A percentile compares a stretch with the other conserved stretches of the same genome.
Conservation (phyloP, 2,797 vertebrate genomes). For the Nyctalus aviator region DNA sequence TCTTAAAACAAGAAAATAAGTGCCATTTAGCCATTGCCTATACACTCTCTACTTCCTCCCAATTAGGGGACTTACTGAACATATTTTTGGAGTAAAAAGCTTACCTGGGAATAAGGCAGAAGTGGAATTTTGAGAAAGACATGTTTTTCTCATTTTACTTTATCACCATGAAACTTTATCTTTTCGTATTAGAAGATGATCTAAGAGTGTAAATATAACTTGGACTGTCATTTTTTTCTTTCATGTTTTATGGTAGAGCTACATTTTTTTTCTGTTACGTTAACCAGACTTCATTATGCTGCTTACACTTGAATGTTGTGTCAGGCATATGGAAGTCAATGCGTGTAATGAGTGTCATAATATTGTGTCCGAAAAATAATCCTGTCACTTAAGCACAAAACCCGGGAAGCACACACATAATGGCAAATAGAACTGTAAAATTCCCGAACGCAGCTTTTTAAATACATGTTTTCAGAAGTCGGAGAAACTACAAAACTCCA, state of each 20-base stretch:
- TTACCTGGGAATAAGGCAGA: slow-evolving; percentile 51
- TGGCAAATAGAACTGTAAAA: slow-evolving; percentile 11
- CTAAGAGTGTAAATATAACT: slow-evolving; percentile 65
- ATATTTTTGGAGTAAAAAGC: slow-evolving; percentile 54
- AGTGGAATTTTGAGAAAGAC: slow-evolving; percentile 57
- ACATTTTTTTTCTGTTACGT: slow-evolving; percentile 44
- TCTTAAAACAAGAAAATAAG: slow-evolving; percentile 48
- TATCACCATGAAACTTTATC: slow-evolving; percentile 67
- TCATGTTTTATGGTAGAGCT: slow-evolving; percentile 33
- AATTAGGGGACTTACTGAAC: slow-evolving; percentile 55
- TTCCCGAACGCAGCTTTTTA: not conserved
- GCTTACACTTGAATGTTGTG: slow-evolving; percentile 64
- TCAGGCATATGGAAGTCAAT: not conserved
- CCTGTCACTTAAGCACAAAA: slow-evolving; percentile 38
- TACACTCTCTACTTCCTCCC: slow-evolving; percentile 30
- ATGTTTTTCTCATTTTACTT: slow-evolving; percentile 73
- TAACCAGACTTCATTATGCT: slow-evolving; percentile 45
- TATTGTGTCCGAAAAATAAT: slow-evolving; percentile 65
- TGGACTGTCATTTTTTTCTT: slow-evolving; percentile 55
- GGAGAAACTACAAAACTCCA: not conserved
- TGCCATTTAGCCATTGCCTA: slow-evolving; percentile 29
- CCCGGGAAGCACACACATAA: not conserved
- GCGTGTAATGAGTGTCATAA: slow-evolving; percentile 66
- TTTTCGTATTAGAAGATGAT: slow-evolving; percentile 71
- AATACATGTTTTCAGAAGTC: slow-evolving; percentile 49